Evolutionary conservation across 1,140 invertebrate species (phyloP), one percentile per base, ranked within the genome.

Genomic region (Whitmania pigra): DNA sequence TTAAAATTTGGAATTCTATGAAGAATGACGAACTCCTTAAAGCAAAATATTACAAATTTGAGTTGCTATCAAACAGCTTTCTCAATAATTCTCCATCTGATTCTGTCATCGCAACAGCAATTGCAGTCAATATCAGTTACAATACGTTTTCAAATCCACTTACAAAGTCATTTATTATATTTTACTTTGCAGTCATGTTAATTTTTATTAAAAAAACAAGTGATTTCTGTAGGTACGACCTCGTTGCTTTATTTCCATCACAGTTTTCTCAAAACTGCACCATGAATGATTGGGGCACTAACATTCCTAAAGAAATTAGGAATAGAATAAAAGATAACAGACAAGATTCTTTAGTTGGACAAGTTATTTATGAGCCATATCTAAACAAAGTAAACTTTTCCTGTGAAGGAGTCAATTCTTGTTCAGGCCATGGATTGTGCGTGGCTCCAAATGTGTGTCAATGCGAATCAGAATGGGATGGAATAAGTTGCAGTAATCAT

Each of bases 341-440:
- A 22, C n/a, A 20, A 20, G 69, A 70, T 22, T 4, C 22, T 11
- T 9, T 49, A 53, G 20, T 70, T 25, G 69, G 69, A 20, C 29
- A 22, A 18, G 29, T 70, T 53, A 36, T 36, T 36, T 36, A 36
- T 6, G 31, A 36, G 31, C 31, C 31, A 6, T 36, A 36, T 36
- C 31, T 36, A 36, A 36, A 36, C 31, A 36, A 36, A 36, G 31
- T 40, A 31, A 18, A 70, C 18, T 55, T 53, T 17, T 20, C 36
- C 6, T 73, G 72, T 43, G 22, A 27, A n/a, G 66, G n/a, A 43
- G 31, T 70, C 43, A 31, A 43, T 11, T 31, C 31, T 18, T 73
- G 72, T n/a, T 69, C 67, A 36, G 72, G 72, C 27, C 43, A 73
- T 31, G 72, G 72, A 17, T 25, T 55, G 0, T 73, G 72, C 66